Evolutionary conservation across 2,797 vertebrate genomes (phyloP).

Genomic region (Euphonia xanthogaster): DNA sequence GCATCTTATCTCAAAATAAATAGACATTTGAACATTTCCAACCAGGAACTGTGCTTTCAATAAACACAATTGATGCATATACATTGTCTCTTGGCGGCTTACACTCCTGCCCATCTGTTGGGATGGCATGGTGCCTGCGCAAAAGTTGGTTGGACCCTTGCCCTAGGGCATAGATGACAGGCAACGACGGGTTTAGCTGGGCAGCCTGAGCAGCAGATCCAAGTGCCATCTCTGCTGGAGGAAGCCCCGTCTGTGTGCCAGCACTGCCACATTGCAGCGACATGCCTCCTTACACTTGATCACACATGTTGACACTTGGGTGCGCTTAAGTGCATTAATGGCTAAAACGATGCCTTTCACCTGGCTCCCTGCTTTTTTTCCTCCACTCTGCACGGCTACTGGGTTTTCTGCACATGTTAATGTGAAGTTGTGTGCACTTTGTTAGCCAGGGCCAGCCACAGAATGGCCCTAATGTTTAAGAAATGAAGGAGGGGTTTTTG

Average conservation of each 20-base stretch:
- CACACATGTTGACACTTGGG: slow-evolving; percentile 57
- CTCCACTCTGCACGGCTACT: background rate
- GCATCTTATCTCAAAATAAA: slow-evolving; percentile 66
- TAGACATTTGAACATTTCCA: slow-evolving; percentile 62
- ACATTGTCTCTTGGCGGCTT: slow-evolving; percentile 75
- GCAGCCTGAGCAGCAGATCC: slow-evolving; percentile 65
- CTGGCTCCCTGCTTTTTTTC: background rate
- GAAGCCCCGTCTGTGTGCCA: slow-evolving; percentile 60
- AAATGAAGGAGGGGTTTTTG: background rate
- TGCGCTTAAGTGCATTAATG: slow-evolving; percentile 41
- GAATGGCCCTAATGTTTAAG: background rate
- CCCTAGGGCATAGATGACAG: slow-evolving; percentile 76
- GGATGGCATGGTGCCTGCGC: slow-evolving; percentile 76
- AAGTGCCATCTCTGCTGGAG: slow-evolving; percentile 61
- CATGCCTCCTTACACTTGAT: slow-evolving; percentile 63
- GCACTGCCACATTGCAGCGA: slow-evolving; percentile 59
- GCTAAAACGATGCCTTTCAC: slow-evolving; percentile 44
- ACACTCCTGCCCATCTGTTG: slow-evolving; percentile 77
- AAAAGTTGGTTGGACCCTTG: slow-evolving; percentile 75
- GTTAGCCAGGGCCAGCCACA: background rate
- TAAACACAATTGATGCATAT: slow-evolving; percentile 73
- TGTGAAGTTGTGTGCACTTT: background rate
- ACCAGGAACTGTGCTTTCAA: slow-evolving; percentile 61
- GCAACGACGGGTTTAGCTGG: slow-evolving; percentile 66
- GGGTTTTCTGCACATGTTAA: slow-evolving; percentile 16